A percentile compares a stretch with the other conserved stretches of the same genome.
Evolutionary conservation across 37 sponge, comb jelly and placozoan genomes (phyloP).

Genomic region (Dysidea cf. avara): DNA sequence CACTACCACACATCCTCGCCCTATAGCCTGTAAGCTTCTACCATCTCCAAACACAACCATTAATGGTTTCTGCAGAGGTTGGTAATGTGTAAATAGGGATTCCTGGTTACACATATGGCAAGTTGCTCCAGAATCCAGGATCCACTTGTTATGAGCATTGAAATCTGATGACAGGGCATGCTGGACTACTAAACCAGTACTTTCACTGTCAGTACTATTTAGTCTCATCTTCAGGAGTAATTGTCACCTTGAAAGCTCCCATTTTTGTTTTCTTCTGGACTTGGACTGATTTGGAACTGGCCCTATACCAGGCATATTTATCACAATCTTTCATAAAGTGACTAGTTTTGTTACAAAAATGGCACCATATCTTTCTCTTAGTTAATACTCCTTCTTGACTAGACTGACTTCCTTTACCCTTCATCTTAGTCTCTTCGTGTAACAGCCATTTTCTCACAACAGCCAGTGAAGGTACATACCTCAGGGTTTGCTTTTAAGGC

Average conservation of each 20-base stretch:
- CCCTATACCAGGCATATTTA: slow-evolving; percentile 4
- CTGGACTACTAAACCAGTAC: slow-evolving; percentile 25
- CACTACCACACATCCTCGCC: no score
- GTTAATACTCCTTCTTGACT: slow-evolving; percentile 23
- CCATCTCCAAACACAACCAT: no score
- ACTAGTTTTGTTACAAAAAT: slow-evolving; percentile 21
- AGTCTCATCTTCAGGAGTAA: slow-evolving; percentile 43
- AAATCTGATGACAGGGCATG: background rate
- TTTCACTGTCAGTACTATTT: slow-evolving; percentile 13
- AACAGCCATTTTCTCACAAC: slow-evolving; percentile 33
- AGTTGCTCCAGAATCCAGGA: no score
- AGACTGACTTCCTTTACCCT: slow-evolving; percentile 5
- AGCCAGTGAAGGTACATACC: background rate
- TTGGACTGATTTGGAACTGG: background rate
- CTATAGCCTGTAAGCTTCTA: no score
- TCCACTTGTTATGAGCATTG: background rate
- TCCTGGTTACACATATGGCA: no score
- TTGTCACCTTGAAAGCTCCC: slow-evolving; percentile 43
- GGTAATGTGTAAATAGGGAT: no score
- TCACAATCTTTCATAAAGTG: slow-evolving; percentile 38
- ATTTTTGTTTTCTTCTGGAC: slow-evolving; percentile 29
- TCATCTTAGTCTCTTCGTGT: slow-evolving; percentile 33
- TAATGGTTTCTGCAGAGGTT: no score
- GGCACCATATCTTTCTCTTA: slow-evolving; percentile 28
- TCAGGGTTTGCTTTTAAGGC: slow-evolving; percentile 45